Base-by-base conservation (phyloP, 2,113 vertebrate species). In the Vimba vimba region DNA sequence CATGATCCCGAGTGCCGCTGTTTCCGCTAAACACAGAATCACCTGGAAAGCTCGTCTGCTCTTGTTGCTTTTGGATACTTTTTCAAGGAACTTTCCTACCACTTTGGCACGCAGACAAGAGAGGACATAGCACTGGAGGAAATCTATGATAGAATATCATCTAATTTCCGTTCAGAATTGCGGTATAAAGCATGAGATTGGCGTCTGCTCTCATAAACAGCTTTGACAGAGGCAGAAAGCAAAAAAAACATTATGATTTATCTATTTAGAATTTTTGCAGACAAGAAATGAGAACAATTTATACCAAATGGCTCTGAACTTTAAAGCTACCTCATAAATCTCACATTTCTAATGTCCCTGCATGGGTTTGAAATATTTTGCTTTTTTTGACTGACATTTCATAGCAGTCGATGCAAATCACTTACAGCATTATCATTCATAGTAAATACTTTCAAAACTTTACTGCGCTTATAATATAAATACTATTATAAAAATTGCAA, bases 61-160 rank as follows among this genome's bases (percentile, higher is more conserved):
- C 79, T 69, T 82, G 79, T 82, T 82, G 79, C 62, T 52, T 27
- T 69, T 82, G 45, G 79, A 82, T 21, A 50, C 43, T 82, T 82
- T 68, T 30, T 81, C 57, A 27, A 47, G 43, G 27, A 68, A 36
- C 30, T 30, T 82, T 69, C 79, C 79, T 66, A 82, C 80, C 80
- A 68, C 80, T 55, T 82, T 82, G 80, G 80, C 80, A 52, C 19
- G 1, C 12, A 13, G 27, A n/a, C 80, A 82, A 82, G 45, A 69
- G 62, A 55, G 80, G 62, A 82, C 17, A 80, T 80, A 45, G 57
- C 59, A 60, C 23, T 6, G 21, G 19, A 82, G 10, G 60, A 66
- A 81, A 52, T 33, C 45, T 21, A 68, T 68, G 80, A 82, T n/a
- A 80, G 13, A 80, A 64, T 27, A 27, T 45, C 78, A 27, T 60